These are phyloP conservation scores for Oreochromis spilurus DNA, from an alignment of 2,113 vertebrate genomes.

Conservation along the genomic window DNA sequence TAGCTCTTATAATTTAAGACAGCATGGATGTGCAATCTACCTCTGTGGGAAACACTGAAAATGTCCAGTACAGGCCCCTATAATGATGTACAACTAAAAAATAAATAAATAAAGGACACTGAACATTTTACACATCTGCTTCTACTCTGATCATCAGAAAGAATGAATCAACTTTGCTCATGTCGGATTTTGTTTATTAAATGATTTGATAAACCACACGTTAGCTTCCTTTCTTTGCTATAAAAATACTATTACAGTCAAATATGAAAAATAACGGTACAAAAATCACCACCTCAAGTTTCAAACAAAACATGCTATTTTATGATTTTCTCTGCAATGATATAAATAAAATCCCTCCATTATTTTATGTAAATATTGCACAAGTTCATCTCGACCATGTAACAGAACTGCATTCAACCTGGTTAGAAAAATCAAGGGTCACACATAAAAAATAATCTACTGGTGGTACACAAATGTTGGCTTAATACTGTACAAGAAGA, in stretches of 20 bases:
- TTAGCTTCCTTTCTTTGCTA: constrained; percentile 37
- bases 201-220: constrained; percentile 45
- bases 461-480: background rate
- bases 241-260: constrained; percentile 69
- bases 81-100: background rate
- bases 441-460: constrained; percentile 8
- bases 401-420: background rate
- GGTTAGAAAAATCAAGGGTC: background rate
- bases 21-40: background rate
- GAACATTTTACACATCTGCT: background rate
- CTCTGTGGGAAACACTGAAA: background rate
- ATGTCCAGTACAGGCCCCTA: background rate
- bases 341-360: constrained; percentile 67
- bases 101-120: background rate
- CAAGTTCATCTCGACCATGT: constrained; percentile 39
- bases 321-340: constrained; percentile 5
- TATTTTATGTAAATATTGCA: constrained; percentile 76
- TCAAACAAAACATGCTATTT: constrained; percentile 16
- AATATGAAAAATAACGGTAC: constrained; percentile 66
- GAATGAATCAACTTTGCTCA: constrained; percentile 14
- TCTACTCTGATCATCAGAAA: background rate
- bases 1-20: background rate
- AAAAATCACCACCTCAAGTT: constrained; percentile 40
- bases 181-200: constrained; percentile 56
- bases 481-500: constrained; percentile 20